Conservation (phyloP, 1,140 invertebrate species). For the Pogonomyrmex californicus region DNA sequence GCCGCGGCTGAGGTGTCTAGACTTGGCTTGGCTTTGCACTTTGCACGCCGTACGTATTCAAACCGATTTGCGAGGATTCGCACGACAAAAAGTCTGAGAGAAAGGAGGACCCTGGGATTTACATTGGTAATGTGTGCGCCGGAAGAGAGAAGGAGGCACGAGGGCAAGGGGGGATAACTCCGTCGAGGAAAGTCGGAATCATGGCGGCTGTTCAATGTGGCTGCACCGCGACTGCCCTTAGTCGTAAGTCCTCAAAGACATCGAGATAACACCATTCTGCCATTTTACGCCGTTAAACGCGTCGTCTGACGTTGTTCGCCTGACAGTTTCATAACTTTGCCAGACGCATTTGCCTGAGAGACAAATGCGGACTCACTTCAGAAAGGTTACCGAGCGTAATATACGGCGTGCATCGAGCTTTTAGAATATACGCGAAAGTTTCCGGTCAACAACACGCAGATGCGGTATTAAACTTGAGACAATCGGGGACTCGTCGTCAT, state of each 20-base stretch:
- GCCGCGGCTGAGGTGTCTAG: slow-evolving; percentile 76
- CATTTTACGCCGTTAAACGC: neutral
- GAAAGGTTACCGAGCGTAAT: neutral
- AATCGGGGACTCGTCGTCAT: slow-evolving; percentile 48
- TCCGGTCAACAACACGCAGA: slow-evolving; percentile 30
- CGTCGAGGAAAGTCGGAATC: slow-evolving; percentile 65
- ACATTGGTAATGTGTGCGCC: slow-evolving; percentile 80
- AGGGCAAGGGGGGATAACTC: slow-evolving; percentile 37
- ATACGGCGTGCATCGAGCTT: neutral
- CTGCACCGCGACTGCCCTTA: neutral
- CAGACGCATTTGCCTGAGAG: neutral
- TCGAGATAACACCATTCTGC: slow-evolving; percentile 37
- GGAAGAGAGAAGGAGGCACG: slow-evolving; percentile 9
- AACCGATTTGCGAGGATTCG: slow-evolving; percentile 83
- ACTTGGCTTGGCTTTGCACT: slow-evolving; percentile 74
- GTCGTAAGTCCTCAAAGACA: slow-evolving; percentile 28
- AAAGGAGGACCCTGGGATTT: slow-evolving; percentile 73
- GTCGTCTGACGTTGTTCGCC: neutral
- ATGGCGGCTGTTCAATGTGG: slow-evolving; percentile 16
- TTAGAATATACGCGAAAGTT: slow-evolving; percentile 29
- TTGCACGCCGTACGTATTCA: slow-evolving; percentile 78
- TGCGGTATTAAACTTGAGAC: neutral
- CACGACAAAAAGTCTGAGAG: slow-evolving; percentile 79
- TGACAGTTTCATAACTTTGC: neutral
- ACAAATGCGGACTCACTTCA: neutral